A percentile compares a stretch with the other conserved stretches of the same genome.
phyloP scores from a whole-genome alignment of 2,888 invertebrate species.

The Camponotus fellah region DNA sequence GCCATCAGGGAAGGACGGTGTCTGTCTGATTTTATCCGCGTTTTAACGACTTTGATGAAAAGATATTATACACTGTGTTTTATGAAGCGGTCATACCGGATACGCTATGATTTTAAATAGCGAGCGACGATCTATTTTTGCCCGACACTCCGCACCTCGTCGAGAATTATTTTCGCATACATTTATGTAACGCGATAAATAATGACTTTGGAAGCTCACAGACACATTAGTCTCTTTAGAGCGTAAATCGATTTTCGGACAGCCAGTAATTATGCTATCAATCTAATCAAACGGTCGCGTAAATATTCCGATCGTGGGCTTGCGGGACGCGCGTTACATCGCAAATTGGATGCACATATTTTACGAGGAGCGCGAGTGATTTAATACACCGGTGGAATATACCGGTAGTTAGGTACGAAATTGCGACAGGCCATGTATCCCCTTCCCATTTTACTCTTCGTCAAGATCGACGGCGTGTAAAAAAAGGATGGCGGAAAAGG shows the following conservation, averaged over 20 bases:
- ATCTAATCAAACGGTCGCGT: constrained; percentile 40
- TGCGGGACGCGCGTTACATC: constrained; percentile 3
- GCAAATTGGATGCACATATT: constrained; percentile 52
- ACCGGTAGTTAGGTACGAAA: constrained; percentile 50
- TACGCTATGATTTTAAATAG: background rate
- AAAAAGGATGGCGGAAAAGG: constrained; percentile 36
- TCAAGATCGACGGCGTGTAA: constrained; percentile 39
- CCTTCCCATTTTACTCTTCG: constrained; percentile 15
- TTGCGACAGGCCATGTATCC: constrained; percentile 40
- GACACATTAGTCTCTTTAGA: constrained; percentile 7
- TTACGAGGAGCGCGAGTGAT: constrained; percentile 41
- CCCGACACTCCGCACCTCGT: background rate
- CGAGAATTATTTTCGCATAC: background rate
- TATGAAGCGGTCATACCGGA: background rate
- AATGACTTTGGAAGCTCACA: constrained; percentile 5
- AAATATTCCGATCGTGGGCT: constrained; percentile 32
- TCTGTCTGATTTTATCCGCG: background rate
- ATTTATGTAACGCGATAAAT: background rate
- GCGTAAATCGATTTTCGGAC: constrained; percentile 28
- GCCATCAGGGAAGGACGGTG: background rate
- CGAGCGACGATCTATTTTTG: background rate
- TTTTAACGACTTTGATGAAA: background rate
- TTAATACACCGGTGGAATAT: constrained; percentile 43
- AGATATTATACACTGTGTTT: background rate
- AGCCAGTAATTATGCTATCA: constrained; percentile 36